Base-by-base conservation (phyloP, 2,888 invertebrate genomes). In the Cerastis rubricosa region DNA sequence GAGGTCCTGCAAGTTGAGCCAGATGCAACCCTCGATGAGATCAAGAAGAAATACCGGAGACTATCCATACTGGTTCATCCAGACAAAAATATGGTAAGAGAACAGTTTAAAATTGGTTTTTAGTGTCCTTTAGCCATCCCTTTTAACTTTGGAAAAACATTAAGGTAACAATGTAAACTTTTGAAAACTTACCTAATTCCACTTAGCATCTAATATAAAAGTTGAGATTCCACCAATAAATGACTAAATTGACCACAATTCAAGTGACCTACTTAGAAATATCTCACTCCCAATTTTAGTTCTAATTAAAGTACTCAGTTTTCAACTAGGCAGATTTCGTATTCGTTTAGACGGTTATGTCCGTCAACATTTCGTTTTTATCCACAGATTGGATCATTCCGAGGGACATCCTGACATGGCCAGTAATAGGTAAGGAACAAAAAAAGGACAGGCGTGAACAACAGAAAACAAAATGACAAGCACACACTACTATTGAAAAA, bases 31-130 rank as follows among this genome's bases (percentile, higher is more conserved):
- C 94, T 99, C 74, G 99, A 99, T 89, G 99, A 99, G 93, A 98
- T 99, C 73, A 99, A 99, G 95, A 99, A 99, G 94, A 99, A 99
- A 95, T 99, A 99, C 95, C 97, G 99, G 92, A 97, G 99, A 96
- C 97, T 99, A 91, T 99, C 99, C 29, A 99, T 99, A 94, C 97
- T 99, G 91, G 99, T 99, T 54, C 99, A 99, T 98, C 99, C 99
- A 40, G 99, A 99, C 94, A 99, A 99, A 97, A 99, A 99, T 97
- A 97, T 97, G 89, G 97, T 97, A 89, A 94, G 95, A 90, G 47
- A 70, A 49, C 66, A 45, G 12, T 54, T 68, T 12, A 25, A 45
- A 49, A 22, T 59, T 67, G 54, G 43, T 70, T 80, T 80, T n/a
- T 43, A 59, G 64, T 54, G 19, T 77, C 61, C 45, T 35, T n/a